A percentile compares a stretch with the other conserved stretches of the same genome.
Evolutionary conservation across 1,140 invertebrate genomes (phyloP).

Genomic region (Rhopalosiphum padi): DNA sequence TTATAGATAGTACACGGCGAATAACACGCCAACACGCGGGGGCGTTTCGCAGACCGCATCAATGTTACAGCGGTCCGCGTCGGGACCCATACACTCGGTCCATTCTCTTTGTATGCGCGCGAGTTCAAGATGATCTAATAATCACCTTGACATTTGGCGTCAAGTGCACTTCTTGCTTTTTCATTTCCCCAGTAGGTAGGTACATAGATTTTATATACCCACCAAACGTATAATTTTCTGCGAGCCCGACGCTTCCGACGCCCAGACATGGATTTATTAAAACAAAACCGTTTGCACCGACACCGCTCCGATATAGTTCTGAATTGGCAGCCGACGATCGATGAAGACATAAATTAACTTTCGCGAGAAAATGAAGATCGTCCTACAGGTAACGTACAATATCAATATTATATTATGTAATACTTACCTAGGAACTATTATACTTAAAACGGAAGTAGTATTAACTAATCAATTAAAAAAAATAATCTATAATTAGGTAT

Average conservation of each 20-base stretch:
- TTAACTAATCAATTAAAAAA: neutral
- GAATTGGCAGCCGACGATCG: no score
- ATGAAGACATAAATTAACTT: neutral
- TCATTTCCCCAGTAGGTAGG: neutral
- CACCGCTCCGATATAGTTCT: neutral
- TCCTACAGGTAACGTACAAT: conserved; percentile 15
- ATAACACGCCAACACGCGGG: conserved; percentile 23
- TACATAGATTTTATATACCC: neutral
- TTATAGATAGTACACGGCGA: neutral
- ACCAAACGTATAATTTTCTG: neutral
- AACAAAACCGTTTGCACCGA: neutral
- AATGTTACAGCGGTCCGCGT: neutral
- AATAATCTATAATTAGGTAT: neutral
- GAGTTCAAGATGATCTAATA: conserved; percentile 33
- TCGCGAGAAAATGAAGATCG: neutral
- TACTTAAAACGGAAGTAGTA: no score
- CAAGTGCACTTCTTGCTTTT: conserved; percentile 16
- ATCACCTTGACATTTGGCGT: conserved; percentile 45
- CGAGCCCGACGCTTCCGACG: neutral
- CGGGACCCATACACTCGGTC: neutral
- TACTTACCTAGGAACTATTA: no score
- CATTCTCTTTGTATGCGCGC: conserved; percentile 25
- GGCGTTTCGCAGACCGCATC: neutral
- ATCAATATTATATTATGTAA: no score
- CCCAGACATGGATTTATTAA: neutral